phyloP scores from a whole-genome alignment of 1,140 invertebrate genomes.

The Ostrea denselamellosa region DNA sequence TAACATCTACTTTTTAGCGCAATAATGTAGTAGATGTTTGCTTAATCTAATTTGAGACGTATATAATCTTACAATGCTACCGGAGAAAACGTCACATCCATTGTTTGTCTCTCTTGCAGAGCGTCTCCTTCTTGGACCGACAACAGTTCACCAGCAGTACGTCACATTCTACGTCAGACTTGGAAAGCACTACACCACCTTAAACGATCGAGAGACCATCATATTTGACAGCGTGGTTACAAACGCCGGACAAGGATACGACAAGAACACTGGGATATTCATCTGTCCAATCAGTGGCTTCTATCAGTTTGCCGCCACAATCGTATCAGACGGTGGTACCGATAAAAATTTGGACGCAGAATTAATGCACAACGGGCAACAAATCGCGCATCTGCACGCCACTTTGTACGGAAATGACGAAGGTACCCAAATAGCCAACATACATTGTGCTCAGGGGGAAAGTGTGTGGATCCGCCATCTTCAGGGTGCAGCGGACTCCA shows the following conservation, averaged over 20 bases:
- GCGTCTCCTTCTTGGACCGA: not conserved
- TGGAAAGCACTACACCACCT: not conserved
- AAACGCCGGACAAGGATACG: constrained; percentile 42
- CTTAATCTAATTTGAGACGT: too few relatives aligned
- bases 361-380: not conserved
- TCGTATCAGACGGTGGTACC: constrained; percentile 7
- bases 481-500: not conserved
- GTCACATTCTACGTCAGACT: constrained; percentile 30
- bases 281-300: constrained; percentile 29
- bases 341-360: constrained; percentile 45
- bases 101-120: not conserved
- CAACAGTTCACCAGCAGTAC: not conserved
- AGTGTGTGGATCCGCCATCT: constrained; percentile 45
- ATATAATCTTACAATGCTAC: too few relatives aligned
- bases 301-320: constrained; percentile 43
- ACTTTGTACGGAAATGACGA: constrained; percentile 41
- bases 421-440: constrained; percentile 40
- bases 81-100: too few relatives aligned
- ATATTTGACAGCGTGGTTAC: constrained; percentile 43
- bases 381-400: constrained; percentile 32
- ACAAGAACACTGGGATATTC: constrained; percentile 31
- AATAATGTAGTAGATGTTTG: too few relatives aligned
- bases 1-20: too few relatives aligned
- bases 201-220: constrained; percentile 16
- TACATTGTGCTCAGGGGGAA: constrained; percentile 23